A percentile compares a stretch with the other conserved stretches of the same genome.
phyloP scores from a whole-genome alignment of 2,113 vertebrate species.

The Callospermophilus lateralis region DNA sequence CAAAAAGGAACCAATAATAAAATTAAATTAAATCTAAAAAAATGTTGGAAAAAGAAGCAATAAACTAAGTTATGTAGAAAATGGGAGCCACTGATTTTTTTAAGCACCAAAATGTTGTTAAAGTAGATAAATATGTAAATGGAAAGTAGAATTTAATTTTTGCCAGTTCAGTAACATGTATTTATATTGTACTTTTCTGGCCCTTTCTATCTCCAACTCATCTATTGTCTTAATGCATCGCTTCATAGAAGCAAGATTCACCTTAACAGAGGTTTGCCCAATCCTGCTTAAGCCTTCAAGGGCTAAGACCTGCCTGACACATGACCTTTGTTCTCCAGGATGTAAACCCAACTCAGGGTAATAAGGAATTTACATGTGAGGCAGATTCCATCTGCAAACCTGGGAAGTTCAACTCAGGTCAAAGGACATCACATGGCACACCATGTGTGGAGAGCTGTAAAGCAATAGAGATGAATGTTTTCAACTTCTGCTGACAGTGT shows the following conservation, averaged over 20 bases:
- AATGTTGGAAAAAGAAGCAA: background rate
- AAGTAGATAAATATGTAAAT: background rate
- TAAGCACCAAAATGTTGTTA: background rate
- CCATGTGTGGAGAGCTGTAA: background rate
- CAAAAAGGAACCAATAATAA: no score
- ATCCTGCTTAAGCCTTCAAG: background rate
- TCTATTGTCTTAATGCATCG: background rate
- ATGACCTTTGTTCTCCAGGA: background rate
- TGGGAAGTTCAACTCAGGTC: background rate
- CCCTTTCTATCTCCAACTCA: background rate
- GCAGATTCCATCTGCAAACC: background rate
- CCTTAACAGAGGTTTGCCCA: background rate
- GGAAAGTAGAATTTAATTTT: conserved; percentile 13
- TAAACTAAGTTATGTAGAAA: background rate
- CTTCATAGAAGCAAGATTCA: background rate
- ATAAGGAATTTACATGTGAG: background rate
- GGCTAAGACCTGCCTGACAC: background rate
- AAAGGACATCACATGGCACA: background rate
- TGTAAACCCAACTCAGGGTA: background rate
- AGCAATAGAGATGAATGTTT: background rate
- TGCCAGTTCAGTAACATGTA: background rate
- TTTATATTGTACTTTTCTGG: background rate
- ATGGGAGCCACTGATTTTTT: background rate
- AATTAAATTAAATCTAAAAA: no score
- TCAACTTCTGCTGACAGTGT: background rate